Conservation (phyloP, 92 coral and sea anemone genomes). For the Nematostella vectensis region DNA sequence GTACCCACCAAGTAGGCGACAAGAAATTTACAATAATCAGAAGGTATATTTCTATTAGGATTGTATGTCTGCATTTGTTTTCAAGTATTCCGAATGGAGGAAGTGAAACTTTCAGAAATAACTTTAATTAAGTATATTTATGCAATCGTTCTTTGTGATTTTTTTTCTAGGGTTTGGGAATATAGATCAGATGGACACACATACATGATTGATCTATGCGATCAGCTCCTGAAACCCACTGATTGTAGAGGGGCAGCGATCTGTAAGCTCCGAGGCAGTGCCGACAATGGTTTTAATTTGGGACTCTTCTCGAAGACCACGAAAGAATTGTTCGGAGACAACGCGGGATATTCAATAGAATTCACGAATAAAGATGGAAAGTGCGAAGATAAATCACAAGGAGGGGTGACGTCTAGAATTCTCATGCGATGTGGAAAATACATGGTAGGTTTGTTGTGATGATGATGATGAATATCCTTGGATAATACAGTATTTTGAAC, state of each 20-base stretch:
- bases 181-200: constrained; percentile 9
- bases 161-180: constrained; percentile 43
- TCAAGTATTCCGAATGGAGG: not conserved
- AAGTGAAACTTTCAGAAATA: not conserved
- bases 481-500: not conserved
- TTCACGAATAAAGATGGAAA: constrained; percentile 26
- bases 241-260: constrained; percentile 22
- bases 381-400: constrained; percentile 15
- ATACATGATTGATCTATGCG: constrained; percentile 51
- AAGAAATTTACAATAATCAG: constrained; percentile 24
- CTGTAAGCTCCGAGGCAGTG: constrained; percentile 12
- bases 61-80: not conserved
- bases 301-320: constrained; percentile 3
- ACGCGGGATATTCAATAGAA: constrained; percentile 39
- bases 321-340: constrained; percentile 16
- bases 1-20: constrained; percentile 22
- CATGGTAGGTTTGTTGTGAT: constrained; percentile 35
- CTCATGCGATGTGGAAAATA: constrained; percentile 64
- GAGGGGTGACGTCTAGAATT: constrained; percentile 27
- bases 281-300: constrained; percentile 7
- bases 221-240: not conserved
- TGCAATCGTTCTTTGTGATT: too few species aligned
- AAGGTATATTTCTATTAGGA: constrained; percentile 21
- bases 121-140: not conserved
- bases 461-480: not conserved